Conservation (phyloP, 2,113 vertebrate genomes). For the Mus pahari region DNA sequence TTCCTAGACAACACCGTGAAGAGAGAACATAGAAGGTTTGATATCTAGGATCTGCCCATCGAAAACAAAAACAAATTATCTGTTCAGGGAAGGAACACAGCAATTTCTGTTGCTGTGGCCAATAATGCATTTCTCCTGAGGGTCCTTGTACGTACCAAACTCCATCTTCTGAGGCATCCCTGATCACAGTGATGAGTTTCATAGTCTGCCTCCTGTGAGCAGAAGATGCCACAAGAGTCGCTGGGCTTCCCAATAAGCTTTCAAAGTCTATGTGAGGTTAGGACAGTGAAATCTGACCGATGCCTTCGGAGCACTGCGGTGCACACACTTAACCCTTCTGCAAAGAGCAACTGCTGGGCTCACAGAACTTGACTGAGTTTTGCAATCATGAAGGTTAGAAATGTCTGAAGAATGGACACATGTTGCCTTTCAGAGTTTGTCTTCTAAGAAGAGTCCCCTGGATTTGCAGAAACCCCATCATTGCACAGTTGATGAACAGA, state of each 20-base stretch:
- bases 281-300: not conserved
- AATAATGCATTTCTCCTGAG: not conserved
- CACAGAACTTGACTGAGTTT: not conserved
- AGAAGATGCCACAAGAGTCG: not conserved
- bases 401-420: not conserved
- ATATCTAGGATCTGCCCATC: not conserved
- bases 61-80: conserved; percentile 40
- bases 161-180: not conserved
- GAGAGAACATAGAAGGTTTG: not conserved
- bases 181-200: not conserved
- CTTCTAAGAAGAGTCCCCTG: not conserved
- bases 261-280: not conserved
- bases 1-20: not conserved
- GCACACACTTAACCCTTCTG: not conserved
- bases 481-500: not conserved
- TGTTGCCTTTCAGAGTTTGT: not conserved
- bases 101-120: not conserved
- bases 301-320: not conserved
- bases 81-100: not conserved
- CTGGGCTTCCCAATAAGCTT: conserved; percentile 17
- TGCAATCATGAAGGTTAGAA: not conserved
- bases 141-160: not conserved
- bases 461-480: not conserved
- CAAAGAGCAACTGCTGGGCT: not conserved
- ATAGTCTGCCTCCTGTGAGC: not conserved